A percentile compares a stretch with the other conserved stretches of the same genome.
Conservation (phyloP, 2,797 vertebrate genomes). For the Onychomys leucogaster region DNA sequence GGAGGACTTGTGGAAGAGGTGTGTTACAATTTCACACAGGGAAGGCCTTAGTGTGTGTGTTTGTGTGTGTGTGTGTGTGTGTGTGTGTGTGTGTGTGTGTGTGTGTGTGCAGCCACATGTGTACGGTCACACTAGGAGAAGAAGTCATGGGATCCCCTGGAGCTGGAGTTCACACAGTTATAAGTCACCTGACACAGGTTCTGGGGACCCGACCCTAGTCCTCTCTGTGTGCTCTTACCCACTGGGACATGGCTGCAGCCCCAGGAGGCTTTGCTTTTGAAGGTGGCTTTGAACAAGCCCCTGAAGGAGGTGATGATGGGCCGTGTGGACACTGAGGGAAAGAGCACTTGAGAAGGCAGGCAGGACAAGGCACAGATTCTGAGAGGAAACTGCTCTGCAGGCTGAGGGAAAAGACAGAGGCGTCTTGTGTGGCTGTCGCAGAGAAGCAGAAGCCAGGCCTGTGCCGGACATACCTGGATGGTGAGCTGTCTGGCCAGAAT, state of each 20-base stretch:
- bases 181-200: background rate
- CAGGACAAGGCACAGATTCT: background rate
- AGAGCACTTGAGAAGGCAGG: background rate
- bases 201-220: background rate
- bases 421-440: background rate
- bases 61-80: background rate
- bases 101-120: background rate
- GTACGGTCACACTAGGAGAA: background rate
- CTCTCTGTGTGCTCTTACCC: background rate
- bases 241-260: background rate
- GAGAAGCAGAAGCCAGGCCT: background rate
- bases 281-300: background rate
- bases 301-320: background rate
- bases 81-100: background rate
- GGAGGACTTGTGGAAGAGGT: background rate
- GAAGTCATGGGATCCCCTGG: background rate
- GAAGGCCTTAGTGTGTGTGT: background rate
- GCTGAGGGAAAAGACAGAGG: background rate
- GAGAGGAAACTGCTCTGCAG: background rate
- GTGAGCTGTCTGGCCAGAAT: conserved; percentile 89
- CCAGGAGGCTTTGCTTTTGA: background rate
- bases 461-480: conserved; percentile 87
- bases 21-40: background rate
- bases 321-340: rapidly evolving
- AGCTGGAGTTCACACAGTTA: background rate